Evolutionary conservation across 2,113 vertebrate genomes (phyloP).

Genomic region (Salvelinus alpinus): DNA sequence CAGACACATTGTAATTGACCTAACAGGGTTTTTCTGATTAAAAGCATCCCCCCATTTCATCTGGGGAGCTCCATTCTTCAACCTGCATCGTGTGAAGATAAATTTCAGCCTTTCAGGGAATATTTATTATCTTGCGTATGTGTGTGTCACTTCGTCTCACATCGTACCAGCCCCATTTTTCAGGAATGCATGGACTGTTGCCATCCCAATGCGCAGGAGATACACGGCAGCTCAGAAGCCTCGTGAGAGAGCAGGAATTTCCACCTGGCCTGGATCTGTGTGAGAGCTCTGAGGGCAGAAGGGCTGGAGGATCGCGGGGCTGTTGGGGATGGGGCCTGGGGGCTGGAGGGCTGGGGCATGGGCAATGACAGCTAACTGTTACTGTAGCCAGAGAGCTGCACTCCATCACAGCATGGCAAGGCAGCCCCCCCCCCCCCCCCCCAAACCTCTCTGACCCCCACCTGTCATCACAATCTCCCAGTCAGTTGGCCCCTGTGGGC

Average conservation of each 20-base stretch:
- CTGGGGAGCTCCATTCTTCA: constrained; percentile 61
- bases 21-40: constrained; percentile 44
- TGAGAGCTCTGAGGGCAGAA: not conserved
- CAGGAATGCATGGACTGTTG: constrained; percentile 41
- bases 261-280: constrained; percentile 17
- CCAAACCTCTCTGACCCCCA: not conserved
- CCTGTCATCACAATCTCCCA: not conserved
- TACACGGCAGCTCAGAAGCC: not conserved
- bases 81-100: constrained; percentile 71
- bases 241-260: constrained; percentile 13
- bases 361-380: not conserved
- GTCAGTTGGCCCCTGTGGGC: not conserved
- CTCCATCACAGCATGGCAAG: constrained; percentile 39
- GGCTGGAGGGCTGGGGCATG: not conserved
- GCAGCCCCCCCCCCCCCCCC: not conserved
- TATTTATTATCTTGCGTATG: constrained; percentile 58
- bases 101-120: constrained; percentile 70
- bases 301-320: not conserved
- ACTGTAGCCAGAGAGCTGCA: constrained; percentile 23
- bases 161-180: constrained; percentile 40
- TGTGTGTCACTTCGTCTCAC: constrained; percentile 36
- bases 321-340: too few species aligned
- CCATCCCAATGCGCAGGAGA: constrained; percentile 17
- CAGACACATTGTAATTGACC: constrained; percentile 28
- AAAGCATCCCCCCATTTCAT: constrained; percentile 62